Base-by-base conservation (phyloP, 2,888 invertebrate genomes). In the Nomada fucata region DNA sequence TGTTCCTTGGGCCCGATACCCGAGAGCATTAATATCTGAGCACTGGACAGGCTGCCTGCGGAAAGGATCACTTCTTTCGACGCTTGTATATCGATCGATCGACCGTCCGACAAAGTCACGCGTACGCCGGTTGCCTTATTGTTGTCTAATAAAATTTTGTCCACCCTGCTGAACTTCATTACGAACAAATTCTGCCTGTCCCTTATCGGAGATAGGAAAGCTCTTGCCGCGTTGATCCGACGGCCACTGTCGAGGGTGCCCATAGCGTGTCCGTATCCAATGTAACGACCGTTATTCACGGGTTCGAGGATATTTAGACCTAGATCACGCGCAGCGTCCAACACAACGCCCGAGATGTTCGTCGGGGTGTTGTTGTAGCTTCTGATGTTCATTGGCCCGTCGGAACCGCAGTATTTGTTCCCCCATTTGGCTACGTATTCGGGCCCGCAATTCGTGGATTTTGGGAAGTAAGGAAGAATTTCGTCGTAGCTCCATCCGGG, bases 21-120 rank as follows among this genome's bases (percentile, higher is more conserved):
- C 0, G 96, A 96, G 18, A 96, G 92, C 95, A 96, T 95, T 59
- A 97, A 93, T 5, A 97, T 88, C 89, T 97, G 96, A 0, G 97
- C 96, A 1, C 95, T 95, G 86, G 95, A 96, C 68, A 97, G 94
- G 2, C 96, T 94, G 5, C 97, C 97, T 0, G 95, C 96, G 13
- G 96, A 95, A 7, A 97, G 88, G 76, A 97, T 95, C 0, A 97
- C 94, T 88, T 96, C 96, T 79, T 95, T 95, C 15, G 93, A 94
- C 7, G 95, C 96, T 64, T 85, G 88, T 15, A 91, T 82, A 2
- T 80, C 90, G 2, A 93, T 63, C 3, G 82, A 83, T 65, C 86
- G 86, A 0, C 92, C 92, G 20, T 90, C 87, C 86, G 93, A 85
- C 88, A 94, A 57, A 79, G 87, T 91, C 85, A 95, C 92, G 47